Percentiles rank a stretch among this genome's conserved stretches.
phyloP scores from a whole-genome alignment of 2,113 vertebrate genomes.

The Cyprinodon variegatus region DNA sequence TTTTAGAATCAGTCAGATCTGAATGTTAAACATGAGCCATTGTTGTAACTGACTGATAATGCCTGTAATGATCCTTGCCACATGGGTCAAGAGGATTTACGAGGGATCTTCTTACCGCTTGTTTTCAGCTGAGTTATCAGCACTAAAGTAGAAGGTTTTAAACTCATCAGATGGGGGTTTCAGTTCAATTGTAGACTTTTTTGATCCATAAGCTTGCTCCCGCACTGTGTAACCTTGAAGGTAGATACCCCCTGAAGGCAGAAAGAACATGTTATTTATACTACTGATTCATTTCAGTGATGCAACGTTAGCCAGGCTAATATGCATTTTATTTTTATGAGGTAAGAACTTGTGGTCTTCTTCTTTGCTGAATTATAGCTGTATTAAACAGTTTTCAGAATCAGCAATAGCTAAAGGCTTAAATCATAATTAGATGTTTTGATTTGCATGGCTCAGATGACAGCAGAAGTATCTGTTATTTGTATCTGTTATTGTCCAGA shows the following conservation, averaged over 20 bases:
- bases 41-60: background rate
- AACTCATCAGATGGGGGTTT: slow-evolving; percentile 91
- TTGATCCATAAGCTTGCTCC: slow-evolving; percentile 84
- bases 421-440: too few relatives aligned
- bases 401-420: too few relatives aligned
- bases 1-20: background rate
- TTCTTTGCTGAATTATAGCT: background rate
- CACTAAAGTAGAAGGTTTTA: slow-evolving; percentile 88
- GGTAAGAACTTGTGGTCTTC: background rate
- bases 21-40: background rate
- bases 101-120: slow-evolving; percentile 79
- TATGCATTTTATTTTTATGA: background rate
- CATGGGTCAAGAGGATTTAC: background rate
- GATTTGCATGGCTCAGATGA: background rate
- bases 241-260: slow-evolving; percentile 86
- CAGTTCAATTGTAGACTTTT: slow-evolving; percentile 87
- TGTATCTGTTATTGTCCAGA: background rate
- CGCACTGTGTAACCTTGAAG: slow-evolving; percentile 88
- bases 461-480: background rate
- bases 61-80: background rate
- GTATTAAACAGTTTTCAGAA: background rate
- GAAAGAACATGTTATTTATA: background rate
- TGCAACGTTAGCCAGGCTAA: background rate
- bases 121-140: slow-evolving; percentile 88
- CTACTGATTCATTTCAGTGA: background rate